Conservation (phyloP, 2,888 invertebrate genomes). For the Itoplectis maculator region DNA sequence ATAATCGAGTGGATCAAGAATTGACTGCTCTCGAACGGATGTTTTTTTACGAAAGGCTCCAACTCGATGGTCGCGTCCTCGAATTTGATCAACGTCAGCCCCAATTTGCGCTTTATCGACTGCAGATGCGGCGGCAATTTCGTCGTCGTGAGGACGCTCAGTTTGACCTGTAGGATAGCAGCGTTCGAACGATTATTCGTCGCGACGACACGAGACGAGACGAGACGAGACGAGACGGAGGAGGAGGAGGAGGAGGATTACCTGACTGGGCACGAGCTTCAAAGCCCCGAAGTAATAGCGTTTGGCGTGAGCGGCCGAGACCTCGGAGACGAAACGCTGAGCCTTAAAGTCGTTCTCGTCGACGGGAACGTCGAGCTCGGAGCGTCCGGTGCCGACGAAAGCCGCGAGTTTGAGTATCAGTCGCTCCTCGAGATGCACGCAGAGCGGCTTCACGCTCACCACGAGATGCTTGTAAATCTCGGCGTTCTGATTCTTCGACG, state of each 20-base stretch:
- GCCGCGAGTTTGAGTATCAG: slow-evolving; percentile 90
- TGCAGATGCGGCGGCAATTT: slow-evolving; percentile 92
- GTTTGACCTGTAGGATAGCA: slow-evolving; percentile 93
- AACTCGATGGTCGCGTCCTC: slow-evolving; percentile 98
- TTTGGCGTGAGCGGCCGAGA: slow-evolving; percentile 92
- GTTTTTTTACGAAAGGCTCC: slow-evolving; percentile 93
- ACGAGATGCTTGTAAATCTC: slow-evolving; percentile 95
- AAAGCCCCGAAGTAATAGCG: slow-evolving; percentile 95
- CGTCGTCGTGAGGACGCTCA: slow-evolving; percentile 95
- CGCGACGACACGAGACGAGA: too few species aligned
- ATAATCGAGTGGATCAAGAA: slow-evolving; percentile 93
- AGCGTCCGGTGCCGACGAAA: slow-evolving; percentile 86
- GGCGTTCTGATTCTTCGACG: slow-evolving; percentile 89
- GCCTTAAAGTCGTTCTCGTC: slow-evolving; percentile 93
- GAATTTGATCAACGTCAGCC: slow-evolving; percentile 96
- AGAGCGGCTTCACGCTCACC: slow-evolving; percentile 92
- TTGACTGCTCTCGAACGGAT: slow-evolving; percentile 96
- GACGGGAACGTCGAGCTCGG: slow-evolving; percentile 86
- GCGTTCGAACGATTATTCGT: too few species aligned
- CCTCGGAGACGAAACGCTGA: slow-evolving; percentile 91
- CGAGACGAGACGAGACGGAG: neutral
- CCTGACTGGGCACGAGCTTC: slow-evolving; percentile 91
- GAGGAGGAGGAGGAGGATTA: slow-evolving; percentile 79
- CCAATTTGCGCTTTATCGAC: slow-evolving; percentile 93
- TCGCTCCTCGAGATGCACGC: slow-evolving; percentile 95